These are phyloP conservation scores for Ganaspis brasiliensis DNA, from an alignment of 2,888 invertebrate species.

Conservation along the genomic window DNA sequence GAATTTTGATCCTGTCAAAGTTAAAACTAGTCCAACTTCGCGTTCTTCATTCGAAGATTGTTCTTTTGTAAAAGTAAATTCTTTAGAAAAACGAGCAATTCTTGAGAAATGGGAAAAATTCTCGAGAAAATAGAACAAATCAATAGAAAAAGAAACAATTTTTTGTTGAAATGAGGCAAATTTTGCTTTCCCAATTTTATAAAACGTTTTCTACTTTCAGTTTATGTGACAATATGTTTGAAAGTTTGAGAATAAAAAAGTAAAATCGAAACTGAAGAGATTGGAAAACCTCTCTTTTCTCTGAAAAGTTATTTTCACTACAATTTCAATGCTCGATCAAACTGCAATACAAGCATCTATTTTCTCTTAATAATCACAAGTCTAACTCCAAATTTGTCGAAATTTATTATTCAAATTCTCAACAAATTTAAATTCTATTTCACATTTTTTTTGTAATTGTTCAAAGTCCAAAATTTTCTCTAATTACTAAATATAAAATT, in stretches of 20 bases:
- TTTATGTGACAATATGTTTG: neutral
- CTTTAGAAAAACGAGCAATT: neutral
- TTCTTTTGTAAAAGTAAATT: neutral
- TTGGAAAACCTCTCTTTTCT: neutral
- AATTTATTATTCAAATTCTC: no score
- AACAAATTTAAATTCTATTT: no score
- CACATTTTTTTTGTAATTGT: no score
- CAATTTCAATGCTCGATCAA: neutral
- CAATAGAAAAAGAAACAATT: neutral
- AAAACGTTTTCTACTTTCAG: neutral
- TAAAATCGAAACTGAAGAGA: neutral
- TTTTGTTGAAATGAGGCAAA: neutral
- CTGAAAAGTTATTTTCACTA: neutral
- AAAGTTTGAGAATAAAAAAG: neutral
- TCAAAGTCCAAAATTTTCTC: no score
- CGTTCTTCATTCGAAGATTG: neutral
- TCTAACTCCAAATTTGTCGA: neutral
- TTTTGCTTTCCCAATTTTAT: neutral
- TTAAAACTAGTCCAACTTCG: neutral
- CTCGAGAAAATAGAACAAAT: neutral
- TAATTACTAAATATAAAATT: neutral
- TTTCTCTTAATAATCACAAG: neutral
- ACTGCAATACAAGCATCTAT: neutral
- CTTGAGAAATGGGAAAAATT: neutral
- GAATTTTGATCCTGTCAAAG: slow-evolving; percentile 5